phyloP scores from a whole-genome alignment of 1,140 invertebrate species.

The Calliphora vicina region DNA sequence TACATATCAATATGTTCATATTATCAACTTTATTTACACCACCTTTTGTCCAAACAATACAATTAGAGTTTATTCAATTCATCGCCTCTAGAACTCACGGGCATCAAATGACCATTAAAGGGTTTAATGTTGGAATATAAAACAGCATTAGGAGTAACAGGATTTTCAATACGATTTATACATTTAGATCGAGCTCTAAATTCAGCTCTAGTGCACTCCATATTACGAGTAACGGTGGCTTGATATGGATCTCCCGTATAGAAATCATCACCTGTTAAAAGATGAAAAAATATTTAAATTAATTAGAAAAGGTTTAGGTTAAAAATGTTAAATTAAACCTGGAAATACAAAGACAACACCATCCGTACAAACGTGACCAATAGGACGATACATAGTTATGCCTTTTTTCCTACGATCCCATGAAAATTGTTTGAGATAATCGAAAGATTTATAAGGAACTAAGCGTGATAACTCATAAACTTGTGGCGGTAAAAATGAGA shows the following conservation, averaged over 20 bases:
- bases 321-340: conserved; percentile 44
- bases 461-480: conserved; percentile 67
- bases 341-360: conserved; percentile 58
- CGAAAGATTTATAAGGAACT: conserved; percentile 62
- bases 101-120: conserved; percentile 51
- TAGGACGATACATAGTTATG: conserved; percentile 62
- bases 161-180: conserved; percentile 54
- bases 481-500: conserved; percentile 67
- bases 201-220: conserved; percentile 47
- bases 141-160: conserved; percentile 43
- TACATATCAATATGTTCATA: no score
- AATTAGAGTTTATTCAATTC: conserved; percentile 1
- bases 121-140: conserved; percentile 48
- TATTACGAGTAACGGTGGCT: conserved; percentile 41
- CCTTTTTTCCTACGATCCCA: conserved; percentile 58
- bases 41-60: not conserved
- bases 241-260: conserved; percentile 56
- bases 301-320: not conserved
- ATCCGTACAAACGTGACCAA: conserved; percentile 60
- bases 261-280: conserved; percentile 48
- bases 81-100: conserved; percentile 12
- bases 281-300: not conserved
- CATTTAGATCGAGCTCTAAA: conserved; percentile 48
- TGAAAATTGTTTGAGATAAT: conserved; percentile 64
- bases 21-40: not conserved